Base-by-base conservation (phyloP, 1,140 invertebrate genomes). In the Drosophila ohnishii region DNA sequence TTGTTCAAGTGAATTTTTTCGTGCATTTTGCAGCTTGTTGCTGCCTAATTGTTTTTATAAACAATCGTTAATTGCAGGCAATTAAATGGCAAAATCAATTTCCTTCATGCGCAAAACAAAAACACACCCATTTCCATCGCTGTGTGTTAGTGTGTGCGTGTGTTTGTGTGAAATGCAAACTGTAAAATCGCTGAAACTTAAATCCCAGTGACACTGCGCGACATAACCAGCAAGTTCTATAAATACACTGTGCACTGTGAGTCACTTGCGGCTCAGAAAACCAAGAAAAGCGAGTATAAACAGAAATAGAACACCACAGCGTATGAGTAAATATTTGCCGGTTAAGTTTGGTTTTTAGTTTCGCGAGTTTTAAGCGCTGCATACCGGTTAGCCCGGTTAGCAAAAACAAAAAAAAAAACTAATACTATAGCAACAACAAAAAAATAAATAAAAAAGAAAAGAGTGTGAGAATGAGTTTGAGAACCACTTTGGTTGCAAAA, bases 351-450 rank as follows among this genome's bases (percentile, higher is more conserved):
- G 16, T 37, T 55, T 55, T 55, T 10, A 55, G 51, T 55, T 55
- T 55, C 63, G 56, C 22, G 28, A 74, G 63, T 80, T 79, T 19
- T 13, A 22, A 13, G 50, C 75, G 61, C 48, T 75, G 72, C 67
- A 75, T 82, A 83, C 80, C 80, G 80, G 80, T 82, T 82, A 78
- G 56, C 61, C 62, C 62, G 58, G 58, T 74, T 57, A 55, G 44
- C 30, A 42, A 42, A 22, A 45, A 13, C 13, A 22, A 22, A 22
- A 45, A 14, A 30, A 40, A 45, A 14, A 30, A 40, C 13, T 37
- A 25, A 55, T 53, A 35, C 19, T 58, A 28, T 11, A 22, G 35
- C 53, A 39, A 32, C 55, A 62, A 57, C 39, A 30, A 16, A 10
- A 14, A 30, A n/a, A 37, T 9, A 25, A 37, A 55, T 53, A 35